Conservation (phyloP, 2,113 vertebrate genomes). For the Ivindomyrus marchei region DNA sequence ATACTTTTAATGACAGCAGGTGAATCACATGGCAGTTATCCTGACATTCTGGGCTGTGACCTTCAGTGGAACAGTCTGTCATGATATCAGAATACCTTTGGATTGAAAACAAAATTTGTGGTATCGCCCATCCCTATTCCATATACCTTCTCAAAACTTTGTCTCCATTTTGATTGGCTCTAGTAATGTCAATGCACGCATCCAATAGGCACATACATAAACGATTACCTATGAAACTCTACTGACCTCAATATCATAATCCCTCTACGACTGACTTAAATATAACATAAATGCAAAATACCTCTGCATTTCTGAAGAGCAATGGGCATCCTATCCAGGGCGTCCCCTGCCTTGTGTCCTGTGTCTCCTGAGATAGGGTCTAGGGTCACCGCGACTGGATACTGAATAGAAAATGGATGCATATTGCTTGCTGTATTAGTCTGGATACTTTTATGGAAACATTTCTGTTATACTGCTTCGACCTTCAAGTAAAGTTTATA, state of each 20-base stretch:
- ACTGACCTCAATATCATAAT: neutral
- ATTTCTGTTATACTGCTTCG: too few relatives aligned
- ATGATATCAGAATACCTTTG: neutral
- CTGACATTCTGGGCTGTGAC: neutral
- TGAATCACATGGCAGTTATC: neutral
- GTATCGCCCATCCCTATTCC: neutral
- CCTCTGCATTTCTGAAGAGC: neutral
- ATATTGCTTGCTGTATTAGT: neutral
- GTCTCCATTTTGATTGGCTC: neutral
- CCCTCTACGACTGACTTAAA: neutral
- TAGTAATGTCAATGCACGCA: neutral
- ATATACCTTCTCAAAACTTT: neutral
- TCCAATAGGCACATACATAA: neutral
- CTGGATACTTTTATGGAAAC: neutral
- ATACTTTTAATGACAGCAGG: neutral
- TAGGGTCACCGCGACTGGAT: neutral
- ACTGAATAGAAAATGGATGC: neutral
- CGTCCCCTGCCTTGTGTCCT: neutral
- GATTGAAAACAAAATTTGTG: neutral
- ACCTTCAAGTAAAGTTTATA: too few relatives aligned
- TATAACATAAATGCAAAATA: neutral
- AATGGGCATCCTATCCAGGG: neutral
- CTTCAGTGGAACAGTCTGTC: neutral
- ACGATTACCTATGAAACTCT: neutral
- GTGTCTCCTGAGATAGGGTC: neutral